Percentiles rank a stretch among this genome's conserved stretches.
These are phyloP conservation scores for Chaunax sp. DNA, from an alignment of 2,797 vertebrate genomes.

Conservation along the genomic window DNA sequence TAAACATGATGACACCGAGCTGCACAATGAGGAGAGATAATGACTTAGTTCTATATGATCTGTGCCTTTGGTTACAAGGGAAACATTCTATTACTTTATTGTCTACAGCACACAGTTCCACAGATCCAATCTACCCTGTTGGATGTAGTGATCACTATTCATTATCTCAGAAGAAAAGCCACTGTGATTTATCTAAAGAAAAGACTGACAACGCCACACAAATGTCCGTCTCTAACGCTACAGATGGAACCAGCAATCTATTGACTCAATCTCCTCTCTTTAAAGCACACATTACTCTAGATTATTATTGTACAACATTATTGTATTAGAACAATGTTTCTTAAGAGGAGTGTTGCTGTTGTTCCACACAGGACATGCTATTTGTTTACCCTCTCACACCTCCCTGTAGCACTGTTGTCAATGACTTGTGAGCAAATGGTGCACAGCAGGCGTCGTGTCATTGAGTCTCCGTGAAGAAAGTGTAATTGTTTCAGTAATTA, in stretches of 20 bases:
- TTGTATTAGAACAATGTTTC: constrained; percentile 34
- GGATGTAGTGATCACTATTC: constrained; percentile 44
- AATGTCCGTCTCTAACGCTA: constrained; percentile 37
- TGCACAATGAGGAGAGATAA: constrained; percentile 2
- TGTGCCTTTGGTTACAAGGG: neutral
- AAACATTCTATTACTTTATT: neutral
- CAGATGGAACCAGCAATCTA: constrained; percentile 56
- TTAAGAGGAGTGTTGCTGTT: constrained; percentile 16
- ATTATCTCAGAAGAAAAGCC: constrained; percentile 57
- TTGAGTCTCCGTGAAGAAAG: constrained; percentile 67
- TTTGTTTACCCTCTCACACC: constrained; percentile 63
- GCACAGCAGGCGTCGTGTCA: constrained; percentile 76
- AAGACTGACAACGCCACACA: constrained; percentile 47
- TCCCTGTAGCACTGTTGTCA: constrained; percentile 50
- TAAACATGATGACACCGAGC: constrained; percentile 5
- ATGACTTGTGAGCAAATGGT: constrained; percentile 77
- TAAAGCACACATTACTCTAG: constrained; percentile 2
- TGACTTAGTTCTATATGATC: constrained; percentile 2
- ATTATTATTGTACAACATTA: neutral
- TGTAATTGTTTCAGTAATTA: constrained; percentile 73
- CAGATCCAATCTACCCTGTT: constrained; percentile 38
- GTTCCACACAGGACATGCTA: constrained; percentile 44
- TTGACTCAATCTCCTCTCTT: constrained; percentile 43
- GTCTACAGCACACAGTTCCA: constrained; percentile 3
- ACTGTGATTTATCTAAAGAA: constrained; percentile 51